phyloP scores from a whole-genome alignment of 2,888 invertebrate genomes.

The Pimpla rufipes region DNA sequence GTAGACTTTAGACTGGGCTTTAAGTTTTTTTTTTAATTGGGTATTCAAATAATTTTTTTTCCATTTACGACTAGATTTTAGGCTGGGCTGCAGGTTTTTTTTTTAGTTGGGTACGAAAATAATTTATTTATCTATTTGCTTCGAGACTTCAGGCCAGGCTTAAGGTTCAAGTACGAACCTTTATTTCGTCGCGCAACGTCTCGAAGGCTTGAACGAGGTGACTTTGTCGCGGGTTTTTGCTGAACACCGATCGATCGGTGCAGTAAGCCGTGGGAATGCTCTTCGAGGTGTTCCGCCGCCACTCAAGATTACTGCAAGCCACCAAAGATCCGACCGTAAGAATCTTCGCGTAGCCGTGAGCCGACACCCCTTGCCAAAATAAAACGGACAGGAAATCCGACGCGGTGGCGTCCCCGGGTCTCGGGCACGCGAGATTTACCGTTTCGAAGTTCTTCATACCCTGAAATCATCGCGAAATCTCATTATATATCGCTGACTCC shows the following conservation, averaged over 20 bases:
- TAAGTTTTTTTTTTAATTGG: too few relatives aligned
- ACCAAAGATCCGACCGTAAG: slow-evolving; percentile 87
- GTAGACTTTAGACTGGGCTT: background rate
- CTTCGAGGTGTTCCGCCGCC: slow-evolving; percentile 86
- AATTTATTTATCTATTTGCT: background rate
- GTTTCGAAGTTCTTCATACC: slow-evolving; percentile 84
- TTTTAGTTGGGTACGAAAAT: too few relatives aligned
- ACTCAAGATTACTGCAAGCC: slow-evolving; percentile 89
- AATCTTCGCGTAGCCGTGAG: slow-evolving; percentile 86
- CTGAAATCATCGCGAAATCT: slow-evolving; percentile 67
- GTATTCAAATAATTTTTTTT: too few relatives aligned
- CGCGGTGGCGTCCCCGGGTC: slow-evolving; percentile 60
- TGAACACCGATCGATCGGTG: slow-evolving; percentile 88
- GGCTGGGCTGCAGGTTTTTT: too few relatives aligned
- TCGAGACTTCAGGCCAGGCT: background rate
- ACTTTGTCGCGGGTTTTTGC: slow-evolving; percentile 87
- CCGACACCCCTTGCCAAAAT: slow-evolving; percentile 85
- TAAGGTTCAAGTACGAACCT: slow-evolving; percentile 71
- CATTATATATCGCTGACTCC: background rate
- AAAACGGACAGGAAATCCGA: slow-evolving; percentile 84
- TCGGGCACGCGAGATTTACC: slow-evolving; percentile 78
- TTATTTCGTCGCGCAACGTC: slow-evolving; percentile 83
- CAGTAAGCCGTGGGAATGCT: slow-evolving; percentile 88
- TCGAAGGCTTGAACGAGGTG: slow-evolving; percentile 86
- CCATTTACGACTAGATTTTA: too few relatives aligned